Percentiles rank a stretch among this genome's conserved stretches.
Evolutionary conservation across 2,888 invertebrate species (phyloP).

Genomic region (Charanyca ferruginea): DNA sequence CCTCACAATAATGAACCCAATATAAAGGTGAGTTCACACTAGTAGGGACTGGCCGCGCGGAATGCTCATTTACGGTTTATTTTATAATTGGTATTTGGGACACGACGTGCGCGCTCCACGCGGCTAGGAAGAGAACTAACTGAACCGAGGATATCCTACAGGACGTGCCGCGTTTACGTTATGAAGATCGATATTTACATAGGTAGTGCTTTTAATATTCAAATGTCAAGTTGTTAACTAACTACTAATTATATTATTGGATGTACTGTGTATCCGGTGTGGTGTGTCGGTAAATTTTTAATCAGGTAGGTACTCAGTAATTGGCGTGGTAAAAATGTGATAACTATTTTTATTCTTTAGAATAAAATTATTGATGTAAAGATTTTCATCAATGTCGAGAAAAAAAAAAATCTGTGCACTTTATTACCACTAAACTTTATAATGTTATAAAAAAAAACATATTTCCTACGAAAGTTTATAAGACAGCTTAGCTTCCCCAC

Average conservation of each 20-base stretch:
- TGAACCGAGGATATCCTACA: conserved; percentile 85
- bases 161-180: conserved; percentile 84
- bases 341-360: too few species aligned
- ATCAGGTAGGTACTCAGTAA: not conserved
- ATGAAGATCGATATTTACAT: conserved; percentile 90
- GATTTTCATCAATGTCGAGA: too few species aligned
- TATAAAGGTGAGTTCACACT: conserved; percentile 71
- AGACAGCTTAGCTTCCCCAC: not conserved
- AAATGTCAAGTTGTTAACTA: conserved; percentile 73
- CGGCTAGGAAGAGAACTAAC: conserved; percentile 87
- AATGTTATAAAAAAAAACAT: too few species aligned
- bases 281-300: conserved; percentile 23
- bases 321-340: not conserved
- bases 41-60: conserved; percentile 63
- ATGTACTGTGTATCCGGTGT: conserved; percentile 56
- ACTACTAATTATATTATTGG: conserved; percentile 67
- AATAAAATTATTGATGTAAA: too few species aligned
- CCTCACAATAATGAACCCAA: conserved; percentile 41
- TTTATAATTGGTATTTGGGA: conserved; percentile 78
- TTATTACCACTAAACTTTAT: too few species aligned
- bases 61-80: conserved; percentile 74
- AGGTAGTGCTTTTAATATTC: conserved; percentile 85
- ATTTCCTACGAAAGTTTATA: not conserved
- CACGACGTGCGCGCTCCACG: conserved; percentile 84
- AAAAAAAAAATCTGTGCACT: too few species aligned